phyloP scores from a whole-genome alignment of 2,113 vertebrate species.

The Pteropus alecto region DNA sequence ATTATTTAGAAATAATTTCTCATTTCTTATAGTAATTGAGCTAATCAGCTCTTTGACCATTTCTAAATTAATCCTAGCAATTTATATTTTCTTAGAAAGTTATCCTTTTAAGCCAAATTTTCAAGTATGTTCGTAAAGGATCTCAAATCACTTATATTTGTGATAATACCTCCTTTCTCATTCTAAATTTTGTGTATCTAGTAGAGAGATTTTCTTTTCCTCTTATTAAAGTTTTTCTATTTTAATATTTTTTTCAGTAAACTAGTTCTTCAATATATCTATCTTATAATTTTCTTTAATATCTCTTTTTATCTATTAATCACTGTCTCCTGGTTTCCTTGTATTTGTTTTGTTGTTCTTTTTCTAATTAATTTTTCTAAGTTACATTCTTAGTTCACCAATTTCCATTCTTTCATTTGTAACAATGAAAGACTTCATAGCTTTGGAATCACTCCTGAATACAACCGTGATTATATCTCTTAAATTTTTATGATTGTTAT shows the following conservation, averaged over 20 bases:
- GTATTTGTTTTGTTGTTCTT: neutral
- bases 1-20: neutral
- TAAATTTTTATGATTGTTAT: neutral
- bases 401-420: neutral
- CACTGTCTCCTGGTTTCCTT: neutral
- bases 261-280: neutral
- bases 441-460: neutral
- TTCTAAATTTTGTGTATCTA: neutral
- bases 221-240: neutral
- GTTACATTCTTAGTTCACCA: neutral
- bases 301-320: neutral
- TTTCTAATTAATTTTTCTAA: neutral
- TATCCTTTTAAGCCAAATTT: neutral
- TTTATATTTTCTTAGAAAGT: constrained; percentile 12
- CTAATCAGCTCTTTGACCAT: neutral
- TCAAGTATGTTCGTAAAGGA: neutral
- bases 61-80: neutral
- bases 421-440: neutral
- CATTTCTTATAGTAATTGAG: neutral
- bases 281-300: neutral
- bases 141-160: neutral
- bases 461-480: neutral
- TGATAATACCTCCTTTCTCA: neutral
- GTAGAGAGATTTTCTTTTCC: neutral
- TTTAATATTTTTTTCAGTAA: neutral